Conservation (phyloP, 2,113 vertebrate genomes). For the Sylvietta virens region DNA sequence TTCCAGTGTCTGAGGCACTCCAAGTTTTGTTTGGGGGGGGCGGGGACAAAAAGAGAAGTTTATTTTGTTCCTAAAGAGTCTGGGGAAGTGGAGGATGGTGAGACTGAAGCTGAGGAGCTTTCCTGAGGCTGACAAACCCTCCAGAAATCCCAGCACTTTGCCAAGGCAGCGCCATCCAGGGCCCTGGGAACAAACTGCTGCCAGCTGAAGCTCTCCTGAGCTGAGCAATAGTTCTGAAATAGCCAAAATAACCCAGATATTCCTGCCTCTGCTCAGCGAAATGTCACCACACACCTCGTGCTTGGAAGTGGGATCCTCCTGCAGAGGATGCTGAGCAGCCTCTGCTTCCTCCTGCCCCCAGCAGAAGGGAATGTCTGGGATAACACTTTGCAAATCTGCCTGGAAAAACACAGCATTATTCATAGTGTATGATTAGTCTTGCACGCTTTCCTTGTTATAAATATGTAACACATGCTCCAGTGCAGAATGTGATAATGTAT, state of each 20-base stretch:
- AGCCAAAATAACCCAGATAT: rapidly evolving
- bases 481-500: constrained; percentile 66
- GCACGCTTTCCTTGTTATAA: constrained; percentile 52
- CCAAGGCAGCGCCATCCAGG: not conserved
- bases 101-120: not conserved
- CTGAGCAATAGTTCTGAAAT: not conserved
- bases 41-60: not conserved
- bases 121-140: not conserved
- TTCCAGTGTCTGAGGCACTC: not conserved
- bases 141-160: not conserved
- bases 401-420: constrained; percentile 8
- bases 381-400: not conserved
- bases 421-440: constrained; percentile 31
- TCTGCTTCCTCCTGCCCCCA: not conserved
- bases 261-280: not conserved
- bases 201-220: not conserved
- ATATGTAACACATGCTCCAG: constrained; percentile 60
- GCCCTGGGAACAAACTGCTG: not conserved
- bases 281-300: rapidly evolving
- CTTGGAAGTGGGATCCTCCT: not conserved
- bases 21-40: not conserved
- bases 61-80: constrained; percentile 12
- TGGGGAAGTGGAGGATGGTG: not conserved
- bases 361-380: constrained; percentile 30
- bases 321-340: not conserved